Conservation (phyloP, 2,797 vertebrate genomes). For the Lutjanus campechanus region DNA sequence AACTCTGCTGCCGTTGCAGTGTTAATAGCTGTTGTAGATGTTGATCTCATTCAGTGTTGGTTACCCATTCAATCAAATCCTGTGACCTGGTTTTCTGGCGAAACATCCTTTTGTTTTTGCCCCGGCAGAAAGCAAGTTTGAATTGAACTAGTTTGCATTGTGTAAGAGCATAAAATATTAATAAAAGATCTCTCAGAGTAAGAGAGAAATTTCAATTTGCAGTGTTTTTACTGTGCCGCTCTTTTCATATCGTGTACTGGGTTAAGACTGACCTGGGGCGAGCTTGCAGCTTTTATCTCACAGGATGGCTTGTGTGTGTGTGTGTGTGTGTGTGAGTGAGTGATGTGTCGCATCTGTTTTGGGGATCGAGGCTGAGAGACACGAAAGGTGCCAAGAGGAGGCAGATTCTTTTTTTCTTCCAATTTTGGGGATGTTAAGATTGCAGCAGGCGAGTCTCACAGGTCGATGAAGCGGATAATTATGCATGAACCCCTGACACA, state of each 20-base stretch:
- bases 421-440: conserved; percentile 71
- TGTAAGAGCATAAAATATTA: conserved; percentile 69
- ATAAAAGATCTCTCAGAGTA: conserved; percentile 52
- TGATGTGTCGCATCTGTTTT: conserved; percentile 67
- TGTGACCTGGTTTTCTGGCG: conserved; percentile 50
- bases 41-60: conserved; percentile 43
- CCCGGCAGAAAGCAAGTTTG: conserved; percentile 40
- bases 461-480: conserved; percentile 77
- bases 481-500: conserved; percentile 74
- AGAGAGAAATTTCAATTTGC: conserved; percentile 68
- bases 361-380: conserved; percentile 49
- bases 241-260: conserved; percentile 62
- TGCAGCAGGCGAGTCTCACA: conserved; percentile 61
- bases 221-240: conserved; percentile 37
- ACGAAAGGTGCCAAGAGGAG: conserved; percentile 45
- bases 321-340: conserved; percentile 24
- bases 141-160: conserved; percentile 62
- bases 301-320: conserved; percentile 43
- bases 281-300: conserved; percentile 60
- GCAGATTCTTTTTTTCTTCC: conserved; percentile 39
- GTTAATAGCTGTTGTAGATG: conserved; percentile 47
- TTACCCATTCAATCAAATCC: conserved; percentile 51
- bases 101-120: conserved; percentile 54
- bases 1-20: conserved; percentile 38
- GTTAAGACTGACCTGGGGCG: conserved; percentile 70